Evolutionary conservation across 2,888 invertebrate species (phyloP), one percentile per base, ranked within the genome.

Genomic region (Leuctra nigra): DNA sequence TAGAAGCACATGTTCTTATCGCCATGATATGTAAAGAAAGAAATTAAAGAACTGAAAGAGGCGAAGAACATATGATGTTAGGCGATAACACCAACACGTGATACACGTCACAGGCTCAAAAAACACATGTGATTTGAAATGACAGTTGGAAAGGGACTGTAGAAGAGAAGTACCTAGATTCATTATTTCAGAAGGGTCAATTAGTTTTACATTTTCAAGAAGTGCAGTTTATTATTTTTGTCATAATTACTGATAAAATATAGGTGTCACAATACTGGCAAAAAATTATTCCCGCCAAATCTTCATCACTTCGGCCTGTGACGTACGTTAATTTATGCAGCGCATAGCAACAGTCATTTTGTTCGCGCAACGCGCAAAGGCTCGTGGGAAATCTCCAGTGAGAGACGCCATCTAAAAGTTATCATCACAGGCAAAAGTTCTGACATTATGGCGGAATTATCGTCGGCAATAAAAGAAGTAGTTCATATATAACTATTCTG

Each of bases 371-470:
- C 56, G 56, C 59, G 62, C 62, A 62, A 59, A 58, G 62, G 53
- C 56, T 61, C 59, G 59, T 57, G 62, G 62, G 62, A 59, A 57
- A n/a, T n/a, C n/a, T n/a, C n/a, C n/a, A n/a, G 59, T 50, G 58
- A 52, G 57, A 60, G 62, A 62, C 62, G 62, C 62, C 62, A 62
- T 62, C 61, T 62, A 62, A 62, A 59, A 20, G 57, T 60, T 56
- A 55, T 61, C 57, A 55, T 54, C 55, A 59, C 59, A 57, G 57
- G 59, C 60, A 59, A 60, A 59, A 60, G 60, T 60, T 61, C 57
- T 61, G 61, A 60, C 62, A 61, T 62, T 59, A 62, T 62, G 62
- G 62, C 60, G 62, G 60, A 62, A 60, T 57, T 61, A 61, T 60
- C 60, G 57, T 58, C 57, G 57, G 57, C 55, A 60, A 56, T 59